Conservation (phyloP, 2,888 invertebrate species). For the Caenorhabditis sp. region DNA sequence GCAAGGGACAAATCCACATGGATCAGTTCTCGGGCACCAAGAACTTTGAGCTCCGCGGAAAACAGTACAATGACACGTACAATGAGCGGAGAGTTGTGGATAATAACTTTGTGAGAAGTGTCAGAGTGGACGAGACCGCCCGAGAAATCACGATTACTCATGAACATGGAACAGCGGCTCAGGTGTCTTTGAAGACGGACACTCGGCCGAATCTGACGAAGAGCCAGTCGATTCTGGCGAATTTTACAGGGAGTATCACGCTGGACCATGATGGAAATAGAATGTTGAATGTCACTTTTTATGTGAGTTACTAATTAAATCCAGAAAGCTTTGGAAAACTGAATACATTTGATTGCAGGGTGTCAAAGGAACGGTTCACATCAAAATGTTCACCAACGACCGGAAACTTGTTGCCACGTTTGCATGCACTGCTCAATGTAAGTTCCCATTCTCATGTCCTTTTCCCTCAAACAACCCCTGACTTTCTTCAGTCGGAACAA, state of each 20-base stretch:
- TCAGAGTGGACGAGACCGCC: conserved; percentile 49
- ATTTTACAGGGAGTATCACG: conserved; percentile 61
- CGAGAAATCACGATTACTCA: conserved; percentile 59
- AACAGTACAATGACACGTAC: conserved; percentile 56
- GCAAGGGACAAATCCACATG: conserved; percentile 61
- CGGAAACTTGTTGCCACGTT: conserved; percentile 55
- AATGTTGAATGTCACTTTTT: conserved; percentile 63
- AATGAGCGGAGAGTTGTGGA: conserved; percentile 52
- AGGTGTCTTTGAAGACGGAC: conserved; percentile 62
- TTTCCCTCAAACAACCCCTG: background rate
- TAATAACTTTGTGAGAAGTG: conserved; percentile 52
- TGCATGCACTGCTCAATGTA: conserved; percentile 63
- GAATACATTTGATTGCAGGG: too few relatives aligned
- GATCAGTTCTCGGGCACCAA: conserved; percentile 64
- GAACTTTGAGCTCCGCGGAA: conserved; percentile 57
- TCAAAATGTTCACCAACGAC: conserved; percentile 59
- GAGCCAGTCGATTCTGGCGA: conserved; percentile 54
- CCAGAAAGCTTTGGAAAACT: too few relatives aligned
- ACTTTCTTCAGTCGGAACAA: conserved; percentile 52
- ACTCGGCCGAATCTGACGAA: conserved; percentile 62
- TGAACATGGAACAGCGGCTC: conserved; percentile 62
- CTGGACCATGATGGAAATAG: conserved; percentile 63
- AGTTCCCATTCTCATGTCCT: background rate
- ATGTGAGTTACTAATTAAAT: conserved; percentile 28
- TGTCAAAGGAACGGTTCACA: conserved; percentile 63